Evolutionary conservation across 2,888 invertebrate genomes (phyloP).

Genomic region (Ophioninae sp.): DNA sequence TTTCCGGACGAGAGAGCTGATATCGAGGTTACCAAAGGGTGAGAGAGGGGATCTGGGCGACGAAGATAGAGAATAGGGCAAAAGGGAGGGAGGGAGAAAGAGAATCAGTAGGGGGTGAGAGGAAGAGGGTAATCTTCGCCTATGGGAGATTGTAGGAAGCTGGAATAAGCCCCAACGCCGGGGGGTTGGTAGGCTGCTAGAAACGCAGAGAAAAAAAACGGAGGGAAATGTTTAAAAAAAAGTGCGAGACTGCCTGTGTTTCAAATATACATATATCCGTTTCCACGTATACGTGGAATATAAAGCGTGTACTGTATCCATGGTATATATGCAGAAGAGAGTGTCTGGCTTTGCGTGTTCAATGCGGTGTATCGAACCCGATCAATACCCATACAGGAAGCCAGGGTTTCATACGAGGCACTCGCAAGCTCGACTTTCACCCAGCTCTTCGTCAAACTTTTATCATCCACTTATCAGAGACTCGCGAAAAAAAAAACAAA

Average conservation of each 20-base stretch:
- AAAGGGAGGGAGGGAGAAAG: conserved; percentile 36
- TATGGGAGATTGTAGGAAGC: conserved; percentile 77
- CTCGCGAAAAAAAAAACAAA: neutral
- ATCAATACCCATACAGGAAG: conserved; percentile 71
- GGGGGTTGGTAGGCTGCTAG: neutral
- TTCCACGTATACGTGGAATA: conserved; percentile 11
- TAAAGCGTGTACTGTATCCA: conserved; percentile 17
- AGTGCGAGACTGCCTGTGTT: conserved; percentile 46
- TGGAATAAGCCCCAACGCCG: conserved; percentile 71
- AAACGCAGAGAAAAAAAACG: conserved; percentile 30
- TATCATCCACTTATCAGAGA: conserved; percentile 21
- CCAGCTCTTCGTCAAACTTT: conserved; percentile 32
- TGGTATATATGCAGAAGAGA: conserved; percentile 57
- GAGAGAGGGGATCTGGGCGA: conserved; percentile 10
- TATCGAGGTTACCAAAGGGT: conserved; percentile 27
- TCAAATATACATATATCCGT: conserved; percentile 27
- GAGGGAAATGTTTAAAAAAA: conserved; percentile 39
- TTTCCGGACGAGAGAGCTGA: conserved; percentile 35
- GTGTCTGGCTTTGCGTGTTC: conserved; percentile 63
- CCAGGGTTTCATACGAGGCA: conserved; percentile 45
- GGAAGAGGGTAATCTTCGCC: conserved; percentile 77
- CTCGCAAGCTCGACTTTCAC: conserved; percentile 31
- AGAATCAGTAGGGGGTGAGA: conserved; percentile 67
- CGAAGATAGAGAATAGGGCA: conserved; percentile 7
- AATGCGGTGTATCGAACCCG: conserved; percentile 67